These are phyloP conservation scores for Siphamia tubifer DNA, from an alignment of 2,113 vertebrate genomes.

Conservation along the genomic window DNA sequence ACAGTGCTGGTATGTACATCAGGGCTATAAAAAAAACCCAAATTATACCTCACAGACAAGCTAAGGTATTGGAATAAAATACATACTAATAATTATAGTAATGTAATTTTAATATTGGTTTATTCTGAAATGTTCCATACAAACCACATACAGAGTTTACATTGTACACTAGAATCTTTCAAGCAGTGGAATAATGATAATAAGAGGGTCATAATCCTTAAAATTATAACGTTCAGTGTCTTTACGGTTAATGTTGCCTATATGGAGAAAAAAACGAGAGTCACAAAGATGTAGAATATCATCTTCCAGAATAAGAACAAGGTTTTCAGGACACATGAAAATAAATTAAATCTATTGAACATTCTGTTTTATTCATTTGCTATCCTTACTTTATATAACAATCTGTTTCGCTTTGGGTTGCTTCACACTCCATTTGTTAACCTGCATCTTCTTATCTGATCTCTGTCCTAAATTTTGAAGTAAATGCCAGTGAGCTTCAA, in stretches of 20 bases:
- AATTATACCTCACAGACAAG: background rate
- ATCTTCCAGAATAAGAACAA: background rate
- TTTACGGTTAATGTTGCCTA: background rate
- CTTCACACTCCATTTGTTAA: background rate
- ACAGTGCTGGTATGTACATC: slow-evolving; percentile 16
- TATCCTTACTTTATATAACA: background rate
- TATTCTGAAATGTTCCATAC: slow-evolving; percentile 35
- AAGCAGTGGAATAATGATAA: slow-evolving; percentile 2
- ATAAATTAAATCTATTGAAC: background rate
- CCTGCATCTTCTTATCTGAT: background rate
- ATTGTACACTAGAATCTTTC: background rate
- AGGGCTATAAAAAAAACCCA: background rate
- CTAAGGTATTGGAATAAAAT: slow-evolving; percentile 24
- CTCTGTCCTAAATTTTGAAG: slow-evolving; percentile 4
- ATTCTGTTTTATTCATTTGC: background rate
- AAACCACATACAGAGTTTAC: slow-evolving; percentile 3
- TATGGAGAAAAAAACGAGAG: background rate
- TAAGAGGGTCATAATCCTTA: background rate
- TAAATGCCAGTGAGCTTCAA: slow-evolving; percentile 5
- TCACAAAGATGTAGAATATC: background rate
- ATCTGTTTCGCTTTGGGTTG: background rate
- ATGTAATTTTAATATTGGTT: slow-evolving; percentile 17
- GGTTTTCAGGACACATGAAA: background rate
- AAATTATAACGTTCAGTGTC: background rate
- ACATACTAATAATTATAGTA: slow-evolving; percentile 26